Percentiles rank a stretch among this genome's conserved stretches.
Conservation (phyloP, 2,797 vertebrate species). For the Silurus aristotelis region DNA sequence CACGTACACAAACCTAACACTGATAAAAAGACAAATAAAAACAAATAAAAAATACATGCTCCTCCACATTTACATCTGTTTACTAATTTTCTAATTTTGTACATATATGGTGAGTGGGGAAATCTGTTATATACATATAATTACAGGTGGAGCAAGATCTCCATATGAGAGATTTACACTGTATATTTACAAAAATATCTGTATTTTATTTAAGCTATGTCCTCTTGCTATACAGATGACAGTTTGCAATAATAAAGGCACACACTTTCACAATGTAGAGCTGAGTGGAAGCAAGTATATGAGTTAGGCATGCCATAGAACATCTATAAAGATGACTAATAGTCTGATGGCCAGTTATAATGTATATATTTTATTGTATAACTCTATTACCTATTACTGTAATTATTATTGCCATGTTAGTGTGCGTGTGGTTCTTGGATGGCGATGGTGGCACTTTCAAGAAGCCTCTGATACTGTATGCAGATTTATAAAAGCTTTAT, state of each 20-base stretch:
- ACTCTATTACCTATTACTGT: background rate
- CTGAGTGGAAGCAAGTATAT: conserved; percentile 48
- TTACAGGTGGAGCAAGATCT: conserved; percentile 64
- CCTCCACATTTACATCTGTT: conserved; percentile 54
- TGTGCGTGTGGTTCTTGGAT: background rate
- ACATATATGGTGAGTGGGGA: conserved; percentile 47
- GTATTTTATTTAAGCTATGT: conserved; percentile 29
- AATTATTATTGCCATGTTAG: conserved; percentile 15
- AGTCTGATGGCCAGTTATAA: background rate
- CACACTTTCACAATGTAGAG: conserved; percentile 54
- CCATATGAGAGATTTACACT: conserved; percentile 40
- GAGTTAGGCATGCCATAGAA: conserved; percentile 49
- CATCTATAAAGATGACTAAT: conserved; percentile 28
- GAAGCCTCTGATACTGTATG: conserved; percentile 5
- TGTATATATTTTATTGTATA: too few relatives aligned
- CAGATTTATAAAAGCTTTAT: background rate
- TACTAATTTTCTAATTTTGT: conserved; percentile 48
- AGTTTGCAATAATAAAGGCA: conserved; percentile 47
- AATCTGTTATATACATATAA: conserved; percentile 71
- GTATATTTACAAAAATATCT: conserved; percentile 54
- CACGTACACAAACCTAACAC: conserved; percentile 44
- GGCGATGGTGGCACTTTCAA: conserved; percentile 16
- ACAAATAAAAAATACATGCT: conserved; percentile 56
- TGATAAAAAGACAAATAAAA: conserved; percentile 33
- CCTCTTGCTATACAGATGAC: conserved; percentile 52